Evolutionary conservation across 2,113 vertebrate species (phyloP).

Genomic region (Phyllostomus discolor): DNA sequence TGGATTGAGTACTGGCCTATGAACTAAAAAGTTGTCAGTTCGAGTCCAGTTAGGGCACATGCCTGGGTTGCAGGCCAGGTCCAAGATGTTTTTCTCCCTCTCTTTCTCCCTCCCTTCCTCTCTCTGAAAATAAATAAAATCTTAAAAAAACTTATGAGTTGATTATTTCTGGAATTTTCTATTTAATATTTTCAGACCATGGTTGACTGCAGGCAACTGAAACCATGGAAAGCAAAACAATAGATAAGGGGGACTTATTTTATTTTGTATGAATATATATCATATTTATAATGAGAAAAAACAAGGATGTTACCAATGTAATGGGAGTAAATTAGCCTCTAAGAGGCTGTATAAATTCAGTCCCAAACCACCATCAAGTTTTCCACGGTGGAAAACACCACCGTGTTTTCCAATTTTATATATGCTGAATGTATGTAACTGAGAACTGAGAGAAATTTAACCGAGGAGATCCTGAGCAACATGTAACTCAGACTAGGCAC

Average conservation of each 20-base stretch:
- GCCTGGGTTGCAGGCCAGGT: too few species aligned
- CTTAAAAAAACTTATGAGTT: not conserved
- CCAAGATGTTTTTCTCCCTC: too few species aligned
- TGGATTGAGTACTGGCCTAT: too few species aligned
- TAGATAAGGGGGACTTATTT: not conserved
- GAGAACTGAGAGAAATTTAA: not conserved
- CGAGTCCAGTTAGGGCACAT: too few species aligned
- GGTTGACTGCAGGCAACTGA: too few species aligned
- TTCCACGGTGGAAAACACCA: too few species aligned
- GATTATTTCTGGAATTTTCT: not conserved
- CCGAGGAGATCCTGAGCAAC: not conserved
- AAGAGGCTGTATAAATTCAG: not conserved
- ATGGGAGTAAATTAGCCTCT: slow-evolving; percentile 3
- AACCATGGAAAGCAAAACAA: not conserved
- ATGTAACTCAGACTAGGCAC: not conserved
- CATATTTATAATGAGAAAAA: slow-evolving; percentile 26
- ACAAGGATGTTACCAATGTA: not conserved
- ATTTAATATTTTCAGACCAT: not conserved
- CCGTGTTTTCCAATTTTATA: not conserved
- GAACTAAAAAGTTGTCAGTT: too few species aligned
- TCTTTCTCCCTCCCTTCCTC: too few species aligned
- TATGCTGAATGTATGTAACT: not conserved
- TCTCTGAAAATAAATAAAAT: too few species aligned
- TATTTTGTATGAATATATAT: not conserved
- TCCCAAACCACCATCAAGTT: not conserved